Percentiles rank a stretch among this genome's conserved stretches.
Evolutionary conservation across 2,797 vertebrate species (phyloP).

Genomic region (Cynopterus sphinx): DNA sequence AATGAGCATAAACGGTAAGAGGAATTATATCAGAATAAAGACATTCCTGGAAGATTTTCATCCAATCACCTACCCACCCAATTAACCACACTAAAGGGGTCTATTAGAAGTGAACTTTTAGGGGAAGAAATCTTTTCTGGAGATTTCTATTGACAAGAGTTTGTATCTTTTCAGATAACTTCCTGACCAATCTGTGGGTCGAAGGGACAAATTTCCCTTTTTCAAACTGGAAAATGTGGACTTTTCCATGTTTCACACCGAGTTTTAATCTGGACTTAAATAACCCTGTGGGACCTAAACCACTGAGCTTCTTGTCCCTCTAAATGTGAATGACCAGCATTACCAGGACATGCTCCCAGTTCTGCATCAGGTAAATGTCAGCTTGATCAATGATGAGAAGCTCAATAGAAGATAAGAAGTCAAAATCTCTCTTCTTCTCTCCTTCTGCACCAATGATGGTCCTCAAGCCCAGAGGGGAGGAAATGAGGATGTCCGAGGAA

Average conservation of each 20-base stretch:
- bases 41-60: neutral
- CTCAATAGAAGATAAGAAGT: slow-evolving; percentile 97
- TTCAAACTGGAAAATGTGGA: neutral
- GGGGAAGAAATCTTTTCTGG: neutral
- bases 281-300: neutral
- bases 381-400: slow-evolving; percentile 95
- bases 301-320: neutral
- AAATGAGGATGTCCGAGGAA: slow-evolving; percentile 96
- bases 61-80: neutral
- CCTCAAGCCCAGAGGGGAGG: slow-evolving; percentile 95
- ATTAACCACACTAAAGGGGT: neutral
- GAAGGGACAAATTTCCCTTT: neutral
- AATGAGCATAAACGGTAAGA: neutral
- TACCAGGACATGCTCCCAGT: slow-evolving; percentile 98
- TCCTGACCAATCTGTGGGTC: neutral
- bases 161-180: neutral
- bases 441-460: slow-evolving; percentile 94
- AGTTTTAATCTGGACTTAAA: neutral
- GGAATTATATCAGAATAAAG: neutral
- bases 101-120: neutral
- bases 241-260: neutral
- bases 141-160: neutral
- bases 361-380: slow-evolving; percentile 98
- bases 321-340: neutral
- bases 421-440: slow-evolving; percentile 94